A percentile compares a stretch with the other conserved stretches of the same genome.
These are phyloP conservation scores for Acanthosoma haemorrhoidale DNA, from an alignment of 2,888 invertebrate genomes.

Conservation along the genomic window DNA sequence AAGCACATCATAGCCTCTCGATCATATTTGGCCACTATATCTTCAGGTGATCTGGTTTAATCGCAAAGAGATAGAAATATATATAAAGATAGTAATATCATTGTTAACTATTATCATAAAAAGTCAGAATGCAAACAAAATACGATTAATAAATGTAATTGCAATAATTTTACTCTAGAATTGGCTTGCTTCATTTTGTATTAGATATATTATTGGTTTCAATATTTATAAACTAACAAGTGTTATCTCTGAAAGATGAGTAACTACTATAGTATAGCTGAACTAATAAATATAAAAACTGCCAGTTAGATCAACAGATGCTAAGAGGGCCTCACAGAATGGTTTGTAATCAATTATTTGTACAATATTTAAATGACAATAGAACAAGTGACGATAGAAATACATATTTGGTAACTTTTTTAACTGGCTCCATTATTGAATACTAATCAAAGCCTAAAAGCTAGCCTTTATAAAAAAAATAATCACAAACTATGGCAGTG, in stretches of 20 bases:
- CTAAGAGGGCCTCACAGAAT: neutral
- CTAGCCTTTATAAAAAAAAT: slow-evolving; percentile 21
- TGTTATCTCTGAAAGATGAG: neutral
- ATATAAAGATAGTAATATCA: neutral
- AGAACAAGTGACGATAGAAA: slow-evolving; percentile 22
- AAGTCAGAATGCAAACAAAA: neutral
- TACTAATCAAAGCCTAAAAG: slow-evolving; percentile 25
- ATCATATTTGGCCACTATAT: neutral
- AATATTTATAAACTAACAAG: neutral
- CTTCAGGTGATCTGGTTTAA: neutral
- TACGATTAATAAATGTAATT: neutral
- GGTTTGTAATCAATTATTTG: neutral
- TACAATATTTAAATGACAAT: neutral
- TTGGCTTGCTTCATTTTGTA: neutral
- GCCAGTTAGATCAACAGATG: neutral
- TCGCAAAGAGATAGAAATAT: neutral
- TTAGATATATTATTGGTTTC: neutral
- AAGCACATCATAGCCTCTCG: neutral
- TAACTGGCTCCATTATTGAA: slow-evolving; percentile 18
- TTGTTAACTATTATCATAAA: neutral
- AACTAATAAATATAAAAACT: neutral
- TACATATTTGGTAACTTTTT: slow-evolving; percentile 30
- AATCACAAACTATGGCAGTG: slow-evolving; percentile 31
- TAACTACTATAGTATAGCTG: neutral
- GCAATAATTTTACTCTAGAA: neutral